Base-by-base conservation (phyloP, 1,140 invertebrate genomes). In the Drosophila pectinifera region DNA sequence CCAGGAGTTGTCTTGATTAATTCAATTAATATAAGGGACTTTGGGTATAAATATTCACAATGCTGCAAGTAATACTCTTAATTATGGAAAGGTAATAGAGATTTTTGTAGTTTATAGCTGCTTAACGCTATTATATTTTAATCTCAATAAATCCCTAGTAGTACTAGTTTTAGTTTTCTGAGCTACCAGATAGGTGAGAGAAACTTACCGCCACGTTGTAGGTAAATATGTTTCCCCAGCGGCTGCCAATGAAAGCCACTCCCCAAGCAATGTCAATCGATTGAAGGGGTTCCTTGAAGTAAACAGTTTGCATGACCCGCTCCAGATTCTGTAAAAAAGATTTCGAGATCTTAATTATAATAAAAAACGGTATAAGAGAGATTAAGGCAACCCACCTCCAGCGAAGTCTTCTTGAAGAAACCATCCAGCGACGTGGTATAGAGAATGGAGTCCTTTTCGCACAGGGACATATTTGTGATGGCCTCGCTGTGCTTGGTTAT, bases 401-500 rank as follows among this genome's bases (percentile, higher is more conserved):
- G 31, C 0, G 80, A 76, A 5, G 90, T 73, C 56, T 91, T 91
- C 54, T 92, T 92, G 18, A 92, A 51, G 45, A 81, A 92, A 1
- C 91, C 80, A 77, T 92, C 91, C 10, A 91, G 36, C 0, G 91
- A 92, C 5, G 80, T 91, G 26, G 91, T 92, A 43, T 82, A 92
- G 2, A 92, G 42, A 18, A 42, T 38, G 0, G 75, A 70, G 11
- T 86, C 74, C 39, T 70, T 56, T 6, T 80, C 62, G 43, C 73
- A 77, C 13, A 92, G 48, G 67, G 49, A 80, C 76, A 92, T 91
- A 41, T 92, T 75, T 1, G 91, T 92, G 11, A 92, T 91, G 36
- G 83, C 83, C 22, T 92, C 90, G n/a, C 81, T 84, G 55, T 92
- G 91, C 46, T 92, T 90, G n/a, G 78, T 39, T 38, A 94, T 82